Conservation (phyloP, 2,888 invertebrate genomes). For the Ischnus inquisitorius region DNA sequence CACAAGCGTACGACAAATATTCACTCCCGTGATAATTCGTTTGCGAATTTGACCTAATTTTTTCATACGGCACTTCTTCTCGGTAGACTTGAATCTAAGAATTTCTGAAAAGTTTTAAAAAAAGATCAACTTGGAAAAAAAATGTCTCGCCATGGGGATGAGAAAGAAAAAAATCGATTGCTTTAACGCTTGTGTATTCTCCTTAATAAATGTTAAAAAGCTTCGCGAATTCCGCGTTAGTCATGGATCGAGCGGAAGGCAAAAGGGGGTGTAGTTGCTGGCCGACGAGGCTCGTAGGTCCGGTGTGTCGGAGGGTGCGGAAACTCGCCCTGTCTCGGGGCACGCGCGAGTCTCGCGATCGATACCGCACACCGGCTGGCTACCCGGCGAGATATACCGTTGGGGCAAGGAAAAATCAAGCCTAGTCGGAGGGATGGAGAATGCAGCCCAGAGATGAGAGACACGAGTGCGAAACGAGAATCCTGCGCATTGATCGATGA, state of each 20-base stretch:
- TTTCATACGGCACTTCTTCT: too few relatives aligned
- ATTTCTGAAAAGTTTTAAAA: not conserved
- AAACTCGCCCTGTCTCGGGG: conserved; percentile 70
- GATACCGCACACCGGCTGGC: conserved; percentile 74
- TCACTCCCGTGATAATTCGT: too few relatives aligned
- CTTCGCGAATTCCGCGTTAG: conserved; percentile 73
- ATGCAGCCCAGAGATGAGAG: conserved; percentile 1
- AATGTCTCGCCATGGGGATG: conserved; percentile 31
- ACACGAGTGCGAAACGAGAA: conserved; percentile 28
- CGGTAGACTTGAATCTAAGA: too few relatives aligned
- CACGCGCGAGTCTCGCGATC: conserved; percentile 80
- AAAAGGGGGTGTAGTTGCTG: conserved; percentile 51
- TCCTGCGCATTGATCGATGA: conserved; percentile 34
- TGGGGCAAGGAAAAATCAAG: conserved; percentile 23
- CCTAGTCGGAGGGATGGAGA: conserved; percentile 23
- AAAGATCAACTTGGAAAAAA: conserved; percentile 18
- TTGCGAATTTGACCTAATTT: too few relatives aligned
- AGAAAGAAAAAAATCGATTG: conserved; percentile 60
- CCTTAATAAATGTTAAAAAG: conserved; percentile 43
- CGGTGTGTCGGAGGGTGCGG: conserved; percentile 55
- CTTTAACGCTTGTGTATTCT: conserved; percentile 33
- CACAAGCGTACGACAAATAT: too few relatives aligned
- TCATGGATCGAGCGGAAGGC: conserved; percentile 67
- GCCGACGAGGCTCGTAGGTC: conserved; percentile 48
- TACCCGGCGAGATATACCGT: conserved; percentile 56